Percentiles rank a stretch among this genome's conserved stretches.
Evolutionary conservation across 2,797 vertebrate genomes (phyloP).

Genomic region (Uromys caudimaculatus): DNA sequence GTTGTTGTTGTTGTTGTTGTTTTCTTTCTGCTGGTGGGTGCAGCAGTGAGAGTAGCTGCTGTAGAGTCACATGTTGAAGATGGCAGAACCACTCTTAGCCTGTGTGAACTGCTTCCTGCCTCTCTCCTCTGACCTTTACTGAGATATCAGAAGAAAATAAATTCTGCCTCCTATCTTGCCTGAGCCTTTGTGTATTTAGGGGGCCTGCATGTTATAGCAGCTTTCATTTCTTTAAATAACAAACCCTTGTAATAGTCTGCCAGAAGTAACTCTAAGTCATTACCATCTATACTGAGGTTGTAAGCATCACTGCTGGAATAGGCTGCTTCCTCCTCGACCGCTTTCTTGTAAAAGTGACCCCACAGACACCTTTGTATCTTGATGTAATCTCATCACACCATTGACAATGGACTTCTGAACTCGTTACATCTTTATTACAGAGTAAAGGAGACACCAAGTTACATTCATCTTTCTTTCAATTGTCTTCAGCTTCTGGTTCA

Average conservation of each 20-base stretch:
- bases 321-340: not conserved
- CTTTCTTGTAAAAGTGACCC: not conserved
- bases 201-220: not conserved
- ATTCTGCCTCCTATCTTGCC: not conserved
- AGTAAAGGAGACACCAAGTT: not conserved
- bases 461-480: not conserved
- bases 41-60: rapidly evolving
- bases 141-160: not conserved
- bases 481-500: not conserved
- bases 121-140: not conserved
- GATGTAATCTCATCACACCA: not conserved
- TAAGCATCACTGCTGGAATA: not conserved
- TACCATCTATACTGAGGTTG: not conserved
- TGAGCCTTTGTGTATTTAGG: not conserved
- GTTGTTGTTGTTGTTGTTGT: not conserved
- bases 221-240: not conserved
- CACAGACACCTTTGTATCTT: rapidly evolving
- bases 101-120: not conserved
- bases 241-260: not conserved
- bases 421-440: not conserved
- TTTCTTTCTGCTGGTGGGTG: not conserved
- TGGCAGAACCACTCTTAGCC: not conserved
- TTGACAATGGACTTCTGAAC: not conserved
- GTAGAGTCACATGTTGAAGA: not conserved
- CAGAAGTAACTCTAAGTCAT: not conserved